Evolutionary conservation across 2,797 vertebrate genomes (phyloP).

Genomic region (Thripadectes ignobilis): DNA sequence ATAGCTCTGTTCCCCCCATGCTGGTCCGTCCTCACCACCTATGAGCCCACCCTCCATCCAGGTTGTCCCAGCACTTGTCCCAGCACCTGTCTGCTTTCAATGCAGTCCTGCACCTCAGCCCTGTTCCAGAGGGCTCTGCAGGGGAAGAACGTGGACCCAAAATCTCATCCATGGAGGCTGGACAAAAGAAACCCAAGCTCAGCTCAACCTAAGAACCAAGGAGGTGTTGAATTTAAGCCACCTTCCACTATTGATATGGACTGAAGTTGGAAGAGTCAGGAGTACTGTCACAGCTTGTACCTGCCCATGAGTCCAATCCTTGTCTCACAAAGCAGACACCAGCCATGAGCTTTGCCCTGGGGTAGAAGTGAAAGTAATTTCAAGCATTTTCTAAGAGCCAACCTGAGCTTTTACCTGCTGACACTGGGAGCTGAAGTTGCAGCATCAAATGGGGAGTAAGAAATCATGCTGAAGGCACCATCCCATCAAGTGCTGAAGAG

Average conservation of each 20-base stretch:
- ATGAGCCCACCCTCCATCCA: background rate
- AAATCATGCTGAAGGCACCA: background rate
- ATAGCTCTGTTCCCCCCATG: background rate
- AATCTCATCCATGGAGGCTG: background rate
- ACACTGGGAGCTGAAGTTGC: background rate
- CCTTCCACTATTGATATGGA: accelerated
- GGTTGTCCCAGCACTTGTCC: background rate
- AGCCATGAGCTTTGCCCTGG: background rate
- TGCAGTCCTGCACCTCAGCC: background rate
- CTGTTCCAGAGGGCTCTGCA: background rate
- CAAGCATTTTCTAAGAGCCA: background rate
- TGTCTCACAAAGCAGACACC: accelerated
- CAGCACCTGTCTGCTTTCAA: background rate
- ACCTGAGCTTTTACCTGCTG: background rate
- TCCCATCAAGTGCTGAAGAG: background rate
- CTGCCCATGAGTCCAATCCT: accelerated
- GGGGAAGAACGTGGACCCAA: background rate
- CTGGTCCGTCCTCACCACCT: background rate
- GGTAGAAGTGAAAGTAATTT: background rate
- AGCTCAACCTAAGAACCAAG: background rate
- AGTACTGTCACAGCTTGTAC: background rate
- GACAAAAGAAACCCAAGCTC: background rate
- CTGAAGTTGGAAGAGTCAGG: background rate
- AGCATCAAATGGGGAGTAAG: background rate
- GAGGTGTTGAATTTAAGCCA: background rate